These are phyloP conservation scores for Plecturocebus donacophilus DNA, from an alignment of 2,113 vertebrate genomes.

Conservation along the genomic window DNA sequence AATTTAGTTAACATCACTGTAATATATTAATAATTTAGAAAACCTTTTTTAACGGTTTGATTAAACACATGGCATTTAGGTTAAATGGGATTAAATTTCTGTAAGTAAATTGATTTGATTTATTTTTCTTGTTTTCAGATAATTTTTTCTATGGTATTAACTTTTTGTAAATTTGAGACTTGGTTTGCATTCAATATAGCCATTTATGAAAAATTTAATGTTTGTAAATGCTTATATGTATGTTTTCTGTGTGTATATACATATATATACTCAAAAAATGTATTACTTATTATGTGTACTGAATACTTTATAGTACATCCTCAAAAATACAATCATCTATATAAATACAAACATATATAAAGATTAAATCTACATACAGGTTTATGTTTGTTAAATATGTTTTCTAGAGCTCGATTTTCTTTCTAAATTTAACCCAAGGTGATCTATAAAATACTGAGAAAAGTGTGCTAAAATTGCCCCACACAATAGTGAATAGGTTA, in stretches of 20 bases:
- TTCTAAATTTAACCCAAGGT: not conserved
- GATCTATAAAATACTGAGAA: not conserved
- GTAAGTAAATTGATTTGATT: no score
- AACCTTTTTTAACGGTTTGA: not conserved
- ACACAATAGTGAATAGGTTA: not conserved
- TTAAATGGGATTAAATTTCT: not conserved
- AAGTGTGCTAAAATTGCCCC: not conserved
- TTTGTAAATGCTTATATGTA: not conserved
- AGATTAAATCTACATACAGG: not conserved
- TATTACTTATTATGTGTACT: not conserved
- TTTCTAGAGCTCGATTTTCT: not conserved
- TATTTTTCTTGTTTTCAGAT: not conserved
- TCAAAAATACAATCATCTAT: not conserved
- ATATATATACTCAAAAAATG: not conserved
- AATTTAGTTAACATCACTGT: not conserved
- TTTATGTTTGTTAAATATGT: not conserved
- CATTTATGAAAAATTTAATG: not conserved
- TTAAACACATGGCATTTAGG: not conserved
- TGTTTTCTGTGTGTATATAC: not conserved
- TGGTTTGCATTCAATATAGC: not conserved
- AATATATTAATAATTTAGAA: not conserved
- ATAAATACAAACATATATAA: not conserved
- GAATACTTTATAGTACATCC: not conserved
- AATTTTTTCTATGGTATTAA: not conserved
- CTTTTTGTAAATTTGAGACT: not conserved